A percentile compares a stretch with the other conserved stretches of the same genome.
These are phyloP conservation scores for Heterotilapia buettikoferi DNA, from an alignment of 2,113 vertebrate genomes.

Conservation along the genomic window DNA sequence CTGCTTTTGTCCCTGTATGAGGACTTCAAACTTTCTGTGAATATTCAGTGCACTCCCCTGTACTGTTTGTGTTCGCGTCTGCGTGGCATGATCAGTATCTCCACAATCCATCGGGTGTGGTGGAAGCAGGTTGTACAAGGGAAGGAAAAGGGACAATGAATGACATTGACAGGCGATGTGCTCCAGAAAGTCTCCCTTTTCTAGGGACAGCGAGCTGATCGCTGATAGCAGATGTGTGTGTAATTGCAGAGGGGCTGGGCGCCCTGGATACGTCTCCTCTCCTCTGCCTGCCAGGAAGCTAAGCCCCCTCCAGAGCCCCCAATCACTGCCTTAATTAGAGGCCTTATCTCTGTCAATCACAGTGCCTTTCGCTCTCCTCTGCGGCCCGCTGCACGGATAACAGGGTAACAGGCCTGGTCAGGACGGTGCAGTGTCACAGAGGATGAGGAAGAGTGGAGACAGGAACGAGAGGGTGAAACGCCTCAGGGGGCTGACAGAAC, in stretches of 20 bases:
- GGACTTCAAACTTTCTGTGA: background rate
- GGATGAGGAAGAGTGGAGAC: background rate
- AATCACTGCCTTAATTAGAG: slow-evolving; percentile 65
- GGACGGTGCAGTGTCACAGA: background rate
- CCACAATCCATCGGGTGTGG: slow-evolving; percentile 11
- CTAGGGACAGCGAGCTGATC: slow-evolving; percentile 54
- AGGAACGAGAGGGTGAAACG: background rate
- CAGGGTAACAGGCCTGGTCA: slow-evolving; percentile 1
- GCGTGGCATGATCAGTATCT: slow-evolving; percentile 16
- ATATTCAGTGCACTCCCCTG: background rate
- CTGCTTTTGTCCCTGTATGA: background rate
- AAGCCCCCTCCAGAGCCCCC: slow-evolving; percentile 52
- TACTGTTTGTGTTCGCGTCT: background rate
- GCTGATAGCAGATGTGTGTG: slow-evolving; percentile 67
- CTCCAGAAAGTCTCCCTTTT: slow-evolving; percentile 35
- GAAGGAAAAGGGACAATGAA: slow-evolving; percentile 54
- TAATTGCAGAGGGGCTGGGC: slow-evolving; percentile 56
- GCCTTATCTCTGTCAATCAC: slow-evolving; percentile 69
- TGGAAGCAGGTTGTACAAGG: slow-evolving; percentile 11
- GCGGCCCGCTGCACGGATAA: slow-evolving; percentile 12
- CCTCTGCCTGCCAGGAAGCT: slow-evolving; percentile 56
- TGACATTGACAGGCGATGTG: slow-evolving; percentile 62
- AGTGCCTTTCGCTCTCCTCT: slow-evolving; percentile 31
- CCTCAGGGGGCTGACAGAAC: background rate
- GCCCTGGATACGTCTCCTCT: slow-evolving; percentile 53